phyloP scores from a whole-genome alignment of 2,113 vertebrate genomes.

The Sylvia atricapilla region DNA sequence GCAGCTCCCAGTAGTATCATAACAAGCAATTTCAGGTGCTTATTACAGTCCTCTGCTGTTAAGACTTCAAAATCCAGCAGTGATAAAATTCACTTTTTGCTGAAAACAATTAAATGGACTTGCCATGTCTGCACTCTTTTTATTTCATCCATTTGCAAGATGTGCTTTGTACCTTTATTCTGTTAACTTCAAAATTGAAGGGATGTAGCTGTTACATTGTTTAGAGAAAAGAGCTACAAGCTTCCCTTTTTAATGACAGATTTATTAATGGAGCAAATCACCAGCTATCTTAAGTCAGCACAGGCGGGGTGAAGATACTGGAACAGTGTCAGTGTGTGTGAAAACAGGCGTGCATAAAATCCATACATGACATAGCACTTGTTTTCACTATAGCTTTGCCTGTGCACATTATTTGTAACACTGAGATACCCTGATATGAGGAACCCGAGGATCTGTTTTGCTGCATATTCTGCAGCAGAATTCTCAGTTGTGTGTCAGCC shows the following conservation, averaged over 20 bases:
- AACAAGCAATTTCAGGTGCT: neutral
- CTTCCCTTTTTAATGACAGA: neutral
- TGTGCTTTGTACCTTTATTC: neutral
- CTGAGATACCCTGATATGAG: neutral
- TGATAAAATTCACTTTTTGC: neutral
- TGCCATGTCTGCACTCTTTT: neutral
- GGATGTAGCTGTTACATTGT: constrained; percentile 14
- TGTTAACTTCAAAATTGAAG: neutral
- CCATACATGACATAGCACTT: neutral
- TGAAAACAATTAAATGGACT: neutral
- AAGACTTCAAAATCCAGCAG: neutral
- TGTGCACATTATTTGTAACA: neutral
- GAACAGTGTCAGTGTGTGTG: neutral
- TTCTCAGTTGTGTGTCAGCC: neutral
- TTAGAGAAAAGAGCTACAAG: neutral
- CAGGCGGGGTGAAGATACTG: neutral
- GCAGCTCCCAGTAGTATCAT: neutral
- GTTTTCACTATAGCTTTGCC: neutral
- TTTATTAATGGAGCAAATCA: constrained; percentile 15
- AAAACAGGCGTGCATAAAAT: neutral
- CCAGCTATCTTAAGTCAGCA: neutral
- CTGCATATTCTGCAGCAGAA: neutral
- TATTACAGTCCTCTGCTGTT: neutral
- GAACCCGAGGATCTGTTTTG: neutral
- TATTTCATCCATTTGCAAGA: neutral